Percentiles rank a stretch among this genome's conserved stretches.
phyloP scores from a whole-genome alignment of 2,113 vertebrate genomes.

The Paracyprichromis sp. region DNA sequence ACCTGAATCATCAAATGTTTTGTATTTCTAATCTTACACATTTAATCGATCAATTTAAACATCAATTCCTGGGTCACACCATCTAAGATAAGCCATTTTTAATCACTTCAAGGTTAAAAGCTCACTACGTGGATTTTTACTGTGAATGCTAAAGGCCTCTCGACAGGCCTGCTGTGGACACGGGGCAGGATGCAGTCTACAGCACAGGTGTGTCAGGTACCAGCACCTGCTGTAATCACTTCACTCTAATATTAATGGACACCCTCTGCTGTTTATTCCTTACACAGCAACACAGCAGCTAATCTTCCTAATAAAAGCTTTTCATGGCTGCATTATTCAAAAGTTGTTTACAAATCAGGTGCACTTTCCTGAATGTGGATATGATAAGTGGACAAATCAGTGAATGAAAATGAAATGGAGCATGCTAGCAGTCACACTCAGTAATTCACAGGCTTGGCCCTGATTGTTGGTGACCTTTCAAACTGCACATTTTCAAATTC shows the following conservation, averaged over 20 bases:
- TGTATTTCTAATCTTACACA: neutral
- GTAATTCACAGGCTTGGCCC: neutral
- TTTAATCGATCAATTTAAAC: neutral
- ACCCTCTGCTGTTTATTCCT: neutral
- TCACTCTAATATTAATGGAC: neutral
- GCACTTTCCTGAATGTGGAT: neutral
- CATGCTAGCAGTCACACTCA: neutral
- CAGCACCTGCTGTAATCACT: neutral
- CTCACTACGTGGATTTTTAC: neutral
- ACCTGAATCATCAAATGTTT: neutral
- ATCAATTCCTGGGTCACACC: neutral
- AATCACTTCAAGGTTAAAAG: neutral
- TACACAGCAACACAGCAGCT: neutral
- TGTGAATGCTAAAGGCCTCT: neutral
- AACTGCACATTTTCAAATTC: neutral
- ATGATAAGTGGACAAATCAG: neutral
- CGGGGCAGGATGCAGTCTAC: neutral
- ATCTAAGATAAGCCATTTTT: neutral
- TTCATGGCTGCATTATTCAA: neutral
- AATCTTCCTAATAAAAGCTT: neutral
- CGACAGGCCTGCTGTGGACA: neutral
- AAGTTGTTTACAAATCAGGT: neutral
- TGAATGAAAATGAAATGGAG: neutral
- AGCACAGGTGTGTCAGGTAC: neutral
- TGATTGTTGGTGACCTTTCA: neutral